phyloP scores from a whole-genome alignment of 2,888 invertebrate genomes.

The Ormyrus labotus region DNA sequence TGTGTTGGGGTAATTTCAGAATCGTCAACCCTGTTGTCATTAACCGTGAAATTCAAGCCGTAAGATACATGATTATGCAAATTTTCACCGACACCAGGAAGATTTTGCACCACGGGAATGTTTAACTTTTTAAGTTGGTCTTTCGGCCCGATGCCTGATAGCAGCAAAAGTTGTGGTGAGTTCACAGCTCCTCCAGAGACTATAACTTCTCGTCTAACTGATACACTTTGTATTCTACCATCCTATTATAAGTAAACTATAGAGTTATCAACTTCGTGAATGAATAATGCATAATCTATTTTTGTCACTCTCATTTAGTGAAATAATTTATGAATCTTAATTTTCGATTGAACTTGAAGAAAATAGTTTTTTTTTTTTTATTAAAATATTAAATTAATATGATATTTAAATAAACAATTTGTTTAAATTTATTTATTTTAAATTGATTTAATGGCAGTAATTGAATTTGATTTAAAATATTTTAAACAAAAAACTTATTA shows the following conservation, averaged over 20 bases:
- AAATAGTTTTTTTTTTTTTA: no score
- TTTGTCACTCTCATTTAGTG: no score
- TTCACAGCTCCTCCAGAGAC: conserved; percentile 81
- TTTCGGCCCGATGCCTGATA: conserved; percentile 83
- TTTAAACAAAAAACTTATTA: no score
- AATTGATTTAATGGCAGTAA: no score
- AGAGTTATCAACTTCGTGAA: conserved; percentile 17
- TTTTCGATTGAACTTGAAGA: no score
- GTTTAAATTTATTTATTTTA: no score
- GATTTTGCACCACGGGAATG: conserved; percentile 79
- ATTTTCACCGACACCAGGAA: conserved; percentile 84
- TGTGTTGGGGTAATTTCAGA: conserved; percentile 22
- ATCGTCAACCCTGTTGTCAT: conserved; percentile 73
- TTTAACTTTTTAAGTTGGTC: conserved; percentile 78
- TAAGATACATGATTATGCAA: conserved; percentile 83
- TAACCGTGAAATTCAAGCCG: conserved; percentile 77
- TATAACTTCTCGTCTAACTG: conserved; percentile 76
- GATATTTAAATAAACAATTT: no score
- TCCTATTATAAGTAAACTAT: conserved; percentile 58
- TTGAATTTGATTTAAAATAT: no score
- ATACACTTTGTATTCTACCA: conserved; percentile 54
- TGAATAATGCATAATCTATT: not conserved
- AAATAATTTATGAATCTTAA: no score
- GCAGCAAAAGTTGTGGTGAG: conserved; percentile 82
- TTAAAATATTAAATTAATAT: no score